Evolutionary conservation across 2,113 vertebrate genomes (phyloP), one percentile per base, ranked within the genome.

Genomic region (Zapornia atra): DNA sequence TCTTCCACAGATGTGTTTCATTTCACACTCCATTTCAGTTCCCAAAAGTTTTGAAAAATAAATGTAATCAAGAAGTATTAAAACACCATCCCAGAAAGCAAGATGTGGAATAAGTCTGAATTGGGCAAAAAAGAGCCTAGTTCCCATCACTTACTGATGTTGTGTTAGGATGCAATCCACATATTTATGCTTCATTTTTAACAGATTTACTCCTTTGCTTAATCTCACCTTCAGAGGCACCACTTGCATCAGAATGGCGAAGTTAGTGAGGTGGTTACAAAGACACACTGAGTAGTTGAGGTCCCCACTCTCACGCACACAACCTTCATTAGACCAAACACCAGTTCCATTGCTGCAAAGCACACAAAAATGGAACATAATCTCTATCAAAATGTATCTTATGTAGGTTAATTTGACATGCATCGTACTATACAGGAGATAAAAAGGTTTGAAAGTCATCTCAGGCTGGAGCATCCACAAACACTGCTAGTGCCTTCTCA

Each of bases 231-330:
- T 95, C 76, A 99, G 92, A 5, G 99, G 99, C 34, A 99, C 99
- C 92, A 99, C 99, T 97, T 99, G 99, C 99, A 99, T 99, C 24
- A 99, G 98, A 84, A 99, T 99, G 97, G 99, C 99, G 1, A 99
- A 99, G 98, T 99, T 99, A 94, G 99, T 99, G 94, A 99, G 99
- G 97, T 99, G 99, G 34, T 99, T 99, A 90, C 99, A 99, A 86
- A 97, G 98, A 83, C 99, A 99, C 91, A 99, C 85, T 0, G 99
- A 99, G 96, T 98, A 97, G 44, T 98, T 98, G 92, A 99, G 97
- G 97, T 99, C 99, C 28, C 99, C 99, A 1, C 97, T 98, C 2
- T 97, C 88, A 20, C 98, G 98, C 3, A 97, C 97, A 16, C 99
- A 99, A 17, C 99, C 99, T 93, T 98, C 95, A 4, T 98, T 98